Evolutionary conservation across 1,140 invertebrate species (phyloP).

Genomic region (Drosophila sp.): DNA sequence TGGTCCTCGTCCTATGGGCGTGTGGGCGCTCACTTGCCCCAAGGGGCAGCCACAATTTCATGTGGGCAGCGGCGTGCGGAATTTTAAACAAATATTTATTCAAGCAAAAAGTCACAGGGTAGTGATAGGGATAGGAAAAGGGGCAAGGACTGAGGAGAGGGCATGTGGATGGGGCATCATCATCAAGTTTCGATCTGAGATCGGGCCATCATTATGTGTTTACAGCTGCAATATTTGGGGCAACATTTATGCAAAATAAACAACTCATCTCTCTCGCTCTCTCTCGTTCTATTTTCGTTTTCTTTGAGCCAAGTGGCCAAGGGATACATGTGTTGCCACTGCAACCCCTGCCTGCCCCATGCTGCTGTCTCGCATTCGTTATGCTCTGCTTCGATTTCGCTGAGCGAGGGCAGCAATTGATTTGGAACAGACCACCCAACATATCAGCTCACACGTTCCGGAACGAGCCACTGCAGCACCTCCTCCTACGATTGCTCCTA

Average conservation of each 20-base stretch:
- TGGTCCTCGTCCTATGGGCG: conserved; percentile 48
- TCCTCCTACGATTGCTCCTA: neutral
- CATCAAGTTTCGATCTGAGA: conserved; percentile 30
- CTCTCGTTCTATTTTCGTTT: neutral
- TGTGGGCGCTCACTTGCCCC: conserved; percentile 48
- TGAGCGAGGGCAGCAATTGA: conserved; percentile 66
- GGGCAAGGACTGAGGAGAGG: conserved; percentile 25
- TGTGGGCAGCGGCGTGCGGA: conserved; percentile 68
- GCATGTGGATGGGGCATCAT: too few relatives aligned
- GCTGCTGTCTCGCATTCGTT: conserved; percentile 30
- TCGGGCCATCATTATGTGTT: conserved; percentile 65
- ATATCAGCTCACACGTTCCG: conserved; percentile 81
- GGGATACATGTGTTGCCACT: neutral
- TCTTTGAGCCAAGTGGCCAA: neutral
- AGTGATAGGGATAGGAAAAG: neutral
- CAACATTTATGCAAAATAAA: conserved; percentile 84
- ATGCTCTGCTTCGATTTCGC: conserved; percentile 40
- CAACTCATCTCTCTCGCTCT: conserved; percentile 25
- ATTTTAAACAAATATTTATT: conserved; percentile 81
- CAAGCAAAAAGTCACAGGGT: conserved; percentile 61
- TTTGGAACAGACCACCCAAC: conserved; percentile 83
- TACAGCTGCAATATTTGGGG: conserved; percentile 83
- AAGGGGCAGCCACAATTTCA: conserved; percentile 2
- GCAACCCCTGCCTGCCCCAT: neutral
- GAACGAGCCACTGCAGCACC: conserved; percentile 50